Conservation (phyloP, 2,797 vertebrate genomes). For the Nannoperca obscura region DNA sequence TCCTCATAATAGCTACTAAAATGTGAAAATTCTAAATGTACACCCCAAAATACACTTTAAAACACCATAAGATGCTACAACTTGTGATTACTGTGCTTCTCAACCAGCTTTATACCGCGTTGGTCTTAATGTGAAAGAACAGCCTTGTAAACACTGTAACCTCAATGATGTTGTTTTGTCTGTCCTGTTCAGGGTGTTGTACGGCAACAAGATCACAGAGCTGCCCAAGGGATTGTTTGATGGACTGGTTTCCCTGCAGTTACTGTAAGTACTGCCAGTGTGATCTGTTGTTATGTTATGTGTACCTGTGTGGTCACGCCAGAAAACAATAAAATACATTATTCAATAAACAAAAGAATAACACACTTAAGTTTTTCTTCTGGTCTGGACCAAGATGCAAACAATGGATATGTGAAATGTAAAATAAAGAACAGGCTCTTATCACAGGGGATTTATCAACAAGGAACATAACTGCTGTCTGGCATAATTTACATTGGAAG, state of each 20-base stretch:
- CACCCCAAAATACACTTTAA: not conserved
- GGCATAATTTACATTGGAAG: not conserved
- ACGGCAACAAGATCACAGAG: slow-evolving; percentile 98
- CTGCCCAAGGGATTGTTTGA: slow-evolving; percentile 98
- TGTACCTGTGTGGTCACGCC: slow-evolving; percentile 18
- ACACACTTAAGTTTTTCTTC: not conserved
- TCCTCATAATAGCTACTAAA: not conserved
- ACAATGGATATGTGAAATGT: not conserved
- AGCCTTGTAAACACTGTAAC: slow-evolving; percentile 19
- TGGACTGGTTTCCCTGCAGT: slow-evolving; percentile 95
- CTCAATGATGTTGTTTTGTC: slow-evolving; percentile 55
- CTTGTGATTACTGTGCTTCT: not conserved
- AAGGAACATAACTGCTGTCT: not conserved
- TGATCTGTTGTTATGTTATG: slow-evolving; percentile 27
- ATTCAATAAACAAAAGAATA: slow-evolving; percentile 26
- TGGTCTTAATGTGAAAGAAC: not conserved
- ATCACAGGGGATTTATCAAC: not conserved
- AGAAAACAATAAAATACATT: slow-evolving; percentile 32
- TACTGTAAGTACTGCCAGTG: slow-evolving; percentile 91
- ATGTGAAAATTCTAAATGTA: not conserved
- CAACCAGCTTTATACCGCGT: not conserved
- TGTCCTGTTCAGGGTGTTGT: slow-evolving; percentile 91
- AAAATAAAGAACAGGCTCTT: not conserved
- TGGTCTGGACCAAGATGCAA: not conserved
- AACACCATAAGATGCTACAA: not conserved